phyloP scores from a whole-genome alignment of 2,888 invertebrate genomes.

The Papilio gigon region DNA sequence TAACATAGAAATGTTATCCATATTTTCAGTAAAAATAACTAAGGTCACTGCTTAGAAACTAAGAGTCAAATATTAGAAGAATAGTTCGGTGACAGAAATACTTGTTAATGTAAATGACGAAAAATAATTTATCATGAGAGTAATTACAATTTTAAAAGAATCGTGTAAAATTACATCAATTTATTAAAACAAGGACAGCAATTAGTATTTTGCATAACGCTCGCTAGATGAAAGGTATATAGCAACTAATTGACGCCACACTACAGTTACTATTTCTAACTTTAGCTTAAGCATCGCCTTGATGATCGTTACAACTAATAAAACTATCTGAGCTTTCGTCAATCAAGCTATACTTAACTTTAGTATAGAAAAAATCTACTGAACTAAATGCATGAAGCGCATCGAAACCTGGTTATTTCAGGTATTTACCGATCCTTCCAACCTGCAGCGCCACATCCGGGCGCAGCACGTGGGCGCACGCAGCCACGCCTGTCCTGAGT shows the following conservation, averaged over 20 bases:
- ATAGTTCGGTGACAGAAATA: background rate
- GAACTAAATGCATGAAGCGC: conserved; percentile 53
- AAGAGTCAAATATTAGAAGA: background rate
- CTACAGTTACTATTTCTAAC: no score
- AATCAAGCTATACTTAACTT: background rate
- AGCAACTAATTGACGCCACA: no score
- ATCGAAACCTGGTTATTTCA: conserved; percentile 84
- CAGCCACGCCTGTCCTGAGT: conserved; percentile 98
- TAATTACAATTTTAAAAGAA: no score
- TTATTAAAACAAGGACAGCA: background rate
- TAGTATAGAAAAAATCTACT: conserved; percentile 31
- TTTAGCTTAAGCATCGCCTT: no score
- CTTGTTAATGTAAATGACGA: no score
- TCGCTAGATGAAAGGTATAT: no score
- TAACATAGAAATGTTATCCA: background rate
- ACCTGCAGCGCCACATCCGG: conserved; percentile 97
- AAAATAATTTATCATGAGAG: no score
- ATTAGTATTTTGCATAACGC: no score
- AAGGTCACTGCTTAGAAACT: background rate
- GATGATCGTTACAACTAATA: no score
- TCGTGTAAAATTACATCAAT: no score
- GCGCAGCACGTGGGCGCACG: conserved; percentile 97
- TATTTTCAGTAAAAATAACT: background rate
- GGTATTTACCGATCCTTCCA: conserved; percentile 98
- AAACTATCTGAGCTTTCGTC: background rate